Evolutionary conservation across 2,113 vertebrate species (phyloP), one percentile per base, ranked within the genome.

Genomic region (Anser brachyrhynchus): DNA sequence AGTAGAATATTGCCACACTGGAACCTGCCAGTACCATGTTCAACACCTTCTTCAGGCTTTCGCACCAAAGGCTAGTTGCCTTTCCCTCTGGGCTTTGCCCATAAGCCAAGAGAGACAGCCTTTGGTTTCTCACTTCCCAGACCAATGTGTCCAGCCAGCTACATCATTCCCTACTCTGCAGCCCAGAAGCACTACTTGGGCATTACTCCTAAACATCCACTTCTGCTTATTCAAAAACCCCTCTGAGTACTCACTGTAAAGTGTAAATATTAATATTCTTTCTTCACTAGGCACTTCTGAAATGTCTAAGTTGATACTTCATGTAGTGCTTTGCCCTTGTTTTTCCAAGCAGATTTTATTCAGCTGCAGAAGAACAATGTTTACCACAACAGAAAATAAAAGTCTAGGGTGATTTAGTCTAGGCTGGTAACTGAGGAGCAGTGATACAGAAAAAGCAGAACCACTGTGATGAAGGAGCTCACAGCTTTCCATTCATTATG

Each of bases 281-380:
- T 84, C 13, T 62, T 70, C 49, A 84, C 35, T 25, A 82, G 87
- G 26, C 54, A 82, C 26, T 89, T 92, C 29, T 69, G 66, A 95
- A 94, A 91, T 61, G 57, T 57, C 70, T 75, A 72, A 35, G 29
- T 65, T 92, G 89, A 91, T 93, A 57, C 23, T 89, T 92, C 29
- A 84, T 23, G 20, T 21, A 75, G 58, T 73, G 37, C 19, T 83
- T 61, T 85, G n/a, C 33, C 71, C 28, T 46, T 65, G 44, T 84
- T 82, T 96, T 86, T 77, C 80, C 49, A 93, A 91, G 78, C 9
- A 61, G 65, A 67, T 81, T 86, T 82, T 88, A 76, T 80, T 84
- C 80, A 86, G 61, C 71, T 55, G 41, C 66, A 80, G 82, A 23
- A 74, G 37, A 73, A 23, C 51, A 89, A 76, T 9, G n/a, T 64